Evolutionary conservation across 2,888 invertebrate genomes (phyloP), one percentile per base, ranked within the genome.

Genomic region (Celastrina argiolus): DNA sequence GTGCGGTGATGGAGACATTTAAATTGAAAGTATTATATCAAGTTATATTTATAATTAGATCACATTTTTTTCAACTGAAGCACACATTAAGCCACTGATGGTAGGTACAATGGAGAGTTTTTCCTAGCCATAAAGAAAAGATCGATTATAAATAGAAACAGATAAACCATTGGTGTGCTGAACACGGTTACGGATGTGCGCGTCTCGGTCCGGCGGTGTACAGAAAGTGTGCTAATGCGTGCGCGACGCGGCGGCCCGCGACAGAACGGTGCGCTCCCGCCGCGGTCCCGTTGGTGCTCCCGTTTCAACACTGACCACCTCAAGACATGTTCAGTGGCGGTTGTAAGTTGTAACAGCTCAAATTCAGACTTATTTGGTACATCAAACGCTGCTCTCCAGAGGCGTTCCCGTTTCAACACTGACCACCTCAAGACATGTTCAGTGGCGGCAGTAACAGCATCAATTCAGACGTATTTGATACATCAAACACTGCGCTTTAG

Each of bases 211-310:
- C 75, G 75, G 10, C 51, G 10, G 51, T 26, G 51, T 26, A 51
- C 84, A 81, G 85, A 88, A 89, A 88, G 87, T 89, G 85, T 88
- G 88, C 79, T 86, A 87, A 75, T 75, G 74, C 74, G 74, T 75
- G 75, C 75, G 74, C 69, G 85, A 81, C 79, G 80, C 88, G 85
- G 78, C 84, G 78, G 76, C 80, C 83, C 84, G 84, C 84, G 77
- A 82, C 74, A 70, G 73, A 73, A 51, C 51, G 73, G 68, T 73
- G 71, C 73, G 74, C 76, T 81, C 82, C 83, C 80, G 79, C 77
- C 72, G 72, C 72, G 72, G 76, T 85, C 85, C 85, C 86, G 86
- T 86, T 86, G 75, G 66, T 73, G 41, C 28, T 42, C 56, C 41
- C 12, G 16, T 26, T 18, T 16, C 26, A 26, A 12, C 39, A 18